These are phyloP conservation scores for Acanthiza pusilla DNA, from an alignment of 2,797 vertebrate genomes.

Conservation along the genomic window DNA sequence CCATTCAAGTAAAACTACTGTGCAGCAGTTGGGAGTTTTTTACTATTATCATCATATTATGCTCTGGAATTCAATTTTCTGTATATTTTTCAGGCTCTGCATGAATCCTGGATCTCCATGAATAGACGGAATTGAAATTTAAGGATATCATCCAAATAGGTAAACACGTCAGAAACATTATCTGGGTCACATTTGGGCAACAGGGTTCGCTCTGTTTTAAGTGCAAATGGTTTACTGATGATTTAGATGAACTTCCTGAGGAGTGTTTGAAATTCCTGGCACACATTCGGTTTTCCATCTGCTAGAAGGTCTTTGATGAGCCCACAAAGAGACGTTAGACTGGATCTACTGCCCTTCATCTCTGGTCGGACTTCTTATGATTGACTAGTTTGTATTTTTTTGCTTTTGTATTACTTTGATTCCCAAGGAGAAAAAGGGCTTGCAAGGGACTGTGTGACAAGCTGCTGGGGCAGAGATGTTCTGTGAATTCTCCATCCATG, in stretches of 20 bases:
- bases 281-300: conserved; percentile 31
- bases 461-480: background rate
- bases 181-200: conserved; percentile 60
- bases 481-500: background rate
- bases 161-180: conserved; percentile 53
- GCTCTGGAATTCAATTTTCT: background rate
- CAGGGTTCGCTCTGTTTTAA: conserved; percentile 41
- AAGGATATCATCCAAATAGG: conserved; percentile 9
- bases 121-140: conserved; percentile 1
- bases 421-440: background rate
- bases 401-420: background rate
- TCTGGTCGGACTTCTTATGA: background rate
- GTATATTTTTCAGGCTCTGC: conserved; percentile 13
- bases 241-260: conserved; percentile 62
- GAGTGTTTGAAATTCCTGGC: conserved; percentile 65
- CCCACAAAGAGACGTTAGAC: background rate
- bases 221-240: conserved; percentile 54
- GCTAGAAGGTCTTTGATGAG: conserved; percentile 52
- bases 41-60: background rate
- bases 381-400: background rate
- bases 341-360: background rate
- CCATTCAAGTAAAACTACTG: background rate
- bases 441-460: background rate
- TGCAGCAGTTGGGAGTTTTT: background rate
- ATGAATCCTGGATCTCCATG: background rate